Evolutionary conservation across 2,888 invertebrate genomes (phyloP).

Genomic region (Cactoblastis cactorum): DNA sequence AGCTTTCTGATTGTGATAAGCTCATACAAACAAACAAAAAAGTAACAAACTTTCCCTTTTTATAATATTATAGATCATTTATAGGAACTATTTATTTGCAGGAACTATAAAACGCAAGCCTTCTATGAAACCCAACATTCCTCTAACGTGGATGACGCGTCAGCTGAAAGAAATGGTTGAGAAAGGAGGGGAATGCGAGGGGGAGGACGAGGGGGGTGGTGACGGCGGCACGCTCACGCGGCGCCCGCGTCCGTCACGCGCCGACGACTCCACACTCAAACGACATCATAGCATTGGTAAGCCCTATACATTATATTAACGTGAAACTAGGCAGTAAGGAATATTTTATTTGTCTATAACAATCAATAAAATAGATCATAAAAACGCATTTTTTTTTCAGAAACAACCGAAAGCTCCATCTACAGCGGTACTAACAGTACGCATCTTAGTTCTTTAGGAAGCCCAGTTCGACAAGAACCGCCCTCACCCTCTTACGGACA

Average conservation of each 20-base stretch:
- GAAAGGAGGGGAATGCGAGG: constrained; percentile 62
- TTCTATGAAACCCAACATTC: constrained; percentile 94
- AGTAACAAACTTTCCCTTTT: too few relatives aligned
- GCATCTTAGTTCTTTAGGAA: constrained; percentile 35
- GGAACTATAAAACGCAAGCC: constrained; percentile 96
- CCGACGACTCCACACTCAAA: constrained; percentile 63
- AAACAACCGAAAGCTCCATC: constrained; percentile 40
- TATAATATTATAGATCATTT: background rate
- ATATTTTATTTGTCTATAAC: too few relatives aligned
- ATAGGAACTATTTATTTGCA: constrained; percentile 23
- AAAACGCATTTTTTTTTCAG: constrained; percentile 30
- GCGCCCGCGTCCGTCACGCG: constrained; percentile 58
- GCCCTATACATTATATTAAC: too few relatives aligned
- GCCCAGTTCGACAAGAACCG: constrained; percentile 42
- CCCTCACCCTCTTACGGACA: constrained; percentile 51
- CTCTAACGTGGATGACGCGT: constrained; percentile 93
- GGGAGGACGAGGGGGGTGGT: constrained; percentile 64
- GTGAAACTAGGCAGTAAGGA: too few relatives aligned
- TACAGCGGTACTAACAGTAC: constrained; percentile 37
- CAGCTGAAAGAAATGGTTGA: constrained; percentile 94
- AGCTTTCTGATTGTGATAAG: too few relatives aligned
- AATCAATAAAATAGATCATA: too few relatives aligned
- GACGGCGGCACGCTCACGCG: constrained; percentile 77
- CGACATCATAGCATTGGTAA: constrained; percentile 53
- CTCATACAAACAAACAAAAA: too few relatives aligned